Conservation (phyloP, 2,113 vertebrate genomes). For the Onychorhynchus coronatus region DNA sequence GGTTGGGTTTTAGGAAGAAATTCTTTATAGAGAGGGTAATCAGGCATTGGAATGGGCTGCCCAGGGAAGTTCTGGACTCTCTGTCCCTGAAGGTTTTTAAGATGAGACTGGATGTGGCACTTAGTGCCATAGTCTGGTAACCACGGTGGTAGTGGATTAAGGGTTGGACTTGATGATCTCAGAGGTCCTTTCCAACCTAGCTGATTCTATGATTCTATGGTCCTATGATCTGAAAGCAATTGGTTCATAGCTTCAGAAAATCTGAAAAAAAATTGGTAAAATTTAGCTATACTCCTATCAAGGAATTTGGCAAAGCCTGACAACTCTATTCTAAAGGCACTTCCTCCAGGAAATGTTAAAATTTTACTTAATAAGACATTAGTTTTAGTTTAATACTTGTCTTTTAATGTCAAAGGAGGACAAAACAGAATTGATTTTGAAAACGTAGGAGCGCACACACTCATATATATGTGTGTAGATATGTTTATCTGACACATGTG, state of each 20-base stretch:
- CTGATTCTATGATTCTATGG: no score
- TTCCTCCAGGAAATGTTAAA: background rate
- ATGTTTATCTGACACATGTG: background rate
- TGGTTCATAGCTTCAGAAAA: background rate
- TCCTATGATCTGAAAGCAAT: background rate
- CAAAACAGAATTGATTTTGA: background rate
- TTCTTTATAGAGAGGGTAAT: no score
- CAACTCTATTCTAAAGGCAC: background rate
- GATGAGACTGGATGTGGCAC: no score
- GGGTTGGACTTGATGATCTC: no score
- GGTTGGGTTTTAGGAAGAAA: no score
- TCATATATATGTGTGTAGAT: background rate
- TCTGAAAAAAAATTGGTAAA: background rate
- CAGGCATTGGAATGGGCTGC: no score
- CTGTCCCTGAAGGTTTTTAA: no score
- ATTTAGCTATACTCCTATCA: background rate
- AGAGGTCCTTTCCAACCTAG: no score
- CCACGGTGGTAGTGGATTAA: no score
- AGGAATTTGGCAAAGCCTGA: background rate
- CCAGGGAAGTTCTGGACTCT: no score
- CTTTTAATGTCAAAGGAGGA: background rate
- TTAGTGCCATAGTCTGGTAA: no score
- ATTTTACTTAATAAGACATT: background rate
- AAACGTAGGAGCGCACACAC: background rate
- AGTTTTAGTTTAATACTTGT: background rate